Conservation (phyloP, 2,797 vertebrate genomes). For the Delichon dasypus region DNA sequence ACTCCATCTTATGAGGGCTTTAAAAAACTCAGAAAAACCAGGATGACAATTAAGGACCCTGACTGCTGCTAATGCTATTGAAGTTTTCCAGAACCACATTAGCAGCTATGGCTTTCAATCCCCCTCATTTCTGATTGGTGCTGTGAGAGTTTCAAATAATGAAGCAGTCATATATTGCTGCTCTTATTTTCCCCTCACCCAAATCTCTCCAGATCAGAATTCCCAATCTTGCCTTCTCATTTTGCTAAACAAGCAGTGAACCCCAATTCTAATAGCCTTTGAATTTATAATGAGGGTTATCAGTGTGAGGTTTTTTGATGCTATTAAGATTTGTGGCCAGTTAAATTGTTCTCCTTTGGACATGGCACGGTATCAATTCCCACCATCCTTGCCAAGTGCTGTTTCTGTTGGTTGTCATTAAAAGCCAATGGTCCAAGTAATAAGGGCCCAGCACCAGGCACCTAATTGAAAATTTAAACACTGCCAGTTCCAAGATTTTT, state of each 20-base stretch:
- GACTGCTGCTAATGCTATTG: background rate
- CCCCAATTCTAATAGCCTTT: background rate
- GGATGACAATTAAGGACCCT: background rate
- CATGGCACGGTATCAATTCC: background rate
- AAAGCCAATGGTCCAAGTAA: background rate
- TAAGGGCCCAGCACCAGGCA: background rate
- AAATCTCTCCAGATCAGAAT: background rate
- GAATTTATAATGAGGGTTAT: conserved; percentile 5
- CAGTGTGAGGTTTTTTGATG: background rate
- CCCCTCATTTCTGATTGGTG: background rate
- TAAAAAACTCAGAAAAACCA: no score
- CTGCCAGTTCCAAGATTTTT: background rate
- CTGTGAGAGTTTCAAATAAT: background rate
- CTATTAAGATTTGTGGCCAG: background rate
- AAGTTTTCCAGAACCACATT: background rate
- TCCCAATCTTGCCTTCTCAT: background rate
- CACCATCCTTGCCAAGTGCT: background rate
- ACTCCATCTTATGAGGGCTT: no score
- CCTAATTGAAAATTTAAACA: background rate
- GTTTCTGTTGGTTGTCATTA: background rate
- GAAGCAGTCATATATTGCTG: background rate
- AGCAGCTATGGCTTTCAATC: background rate
- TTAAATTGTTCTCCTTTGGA: background rate
- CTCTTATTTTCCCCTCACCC: background rate
- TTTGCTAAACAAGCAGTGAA: background rate